Evolutionary conservation across 2,888 invertebrate species (phyloP), one percentile per base, ranked within the genome.

Genomic region (Strigamia transsilvanica): DNA sequence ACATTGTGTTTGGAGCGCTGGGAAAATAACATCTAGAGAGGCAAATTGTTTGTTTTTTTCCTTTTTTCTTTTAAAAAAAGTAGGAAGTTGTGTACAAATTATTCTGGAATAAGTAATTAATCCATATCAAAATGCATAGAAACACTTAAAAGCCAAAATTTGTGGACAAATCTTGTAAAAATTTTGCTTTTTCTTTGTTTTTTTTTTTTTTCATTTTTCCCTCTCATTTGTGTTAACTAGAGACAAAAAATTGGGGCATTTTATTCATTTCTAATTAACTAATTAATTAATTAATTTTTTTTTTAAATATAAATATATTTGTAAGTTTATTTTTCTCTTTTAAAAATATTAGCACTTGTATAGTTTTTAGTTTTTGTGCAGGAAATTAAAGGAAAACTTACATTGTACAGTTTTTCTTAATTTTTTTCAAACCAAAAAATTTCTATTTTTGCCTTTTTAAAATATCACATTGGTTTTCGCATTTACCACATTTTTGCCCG

Each of bases 81-180:
- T 51, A 51, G 51, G 51, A 51, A 51, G 51, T 51, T 51, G 51
- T 66, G 66, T 66, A 66, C 15, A 66, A 66, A 66, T 27, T 27
- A 13, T 66, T 61, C 61, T 61, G 61, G 61, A 61, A 23, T 56
- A 56, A 61, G 61, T 61, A 61, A 46, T 46, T 51, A 66, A 66
- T 66, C 27, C 66, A 66, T 66, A 66, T 66, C 66, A 66, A 66
- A 66, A 66, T 27, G 27, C 7, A 66, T 27, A 66, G 66, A 27
- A 66, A 27, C 27, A 66, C 66, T 32, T 66, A 27, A 51, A 51
- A 9, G 66, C 66, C 66, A 66, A 66, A 66, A 66, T 66, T 66
- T 66, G 27, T 66, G 32, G 51, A 66, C 66, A 66, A 66, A 66
- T 66, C n/a, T n/a, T n/a, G n/a, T n/a, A n/a, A n/a, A n/a, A n/a